These are phyloP conservation scores for Drymonia ruficornis DNA, from an alignment of 2,888 invertebrate genomes.

Conservation along the genomic window DNA sequence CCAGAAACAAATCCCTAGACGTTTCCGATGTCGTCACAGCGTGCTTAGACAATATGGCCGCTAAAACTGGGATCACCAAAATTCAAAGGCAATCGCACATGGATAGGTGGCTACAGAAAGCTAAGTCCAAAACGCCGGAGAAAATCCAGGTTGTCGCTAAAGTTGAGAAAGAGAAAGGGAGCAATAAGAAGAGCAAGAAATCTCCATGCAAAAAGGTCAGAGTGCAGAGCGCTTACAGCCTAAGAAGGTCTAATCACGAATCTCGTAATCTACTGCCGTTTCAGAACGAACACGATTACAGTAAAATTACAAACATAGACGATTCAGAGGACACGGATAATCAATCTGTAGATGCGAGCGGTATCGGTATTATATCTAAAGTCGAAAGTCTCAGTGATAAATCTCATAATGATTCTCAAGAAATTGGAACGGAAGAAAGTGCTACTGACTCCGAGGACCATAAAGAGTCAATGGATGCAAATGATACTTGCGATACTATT, in stretches of 20 bases:
- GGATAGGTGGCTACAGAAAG: slow-evolving; percentile 81
- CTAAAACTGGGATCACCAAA: slow-evolving; percentile 77
- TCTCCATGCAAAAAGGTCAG: slow-evolving; percentile 33
- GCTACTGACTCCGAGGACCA: neutral
- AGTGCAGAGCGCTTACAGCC: slow-evolving; percentile 46
- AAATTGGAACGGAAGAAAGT: slow-evolving; percentile 3
- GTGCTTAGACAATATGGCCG: slow-evolving; percentile 79
- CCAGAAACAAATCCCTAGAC: slow-evolving; percentile 67
- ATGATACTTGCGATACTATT: slow-evolving; percentile 16
- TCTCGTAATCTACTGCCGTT: slow-evolving; percentile 47
- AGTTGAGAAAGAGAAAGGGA: slow-evolving; percentile 31
- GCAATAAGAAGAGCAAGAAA: slow-evolving; percentile 47
- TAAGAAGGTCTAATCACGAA: slow-evolving; percentile 55
- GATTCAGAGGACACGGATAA: slow-evolving; percentile 22
- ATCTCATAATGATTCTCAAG: slow-evolving; percentile 4
- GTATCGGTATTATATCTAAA: slow-evolving; percentile 8
- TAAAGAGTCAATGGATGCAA: slow-evolving; percentile 15
- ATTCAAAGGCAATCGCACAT: slow-evolving; percentile 80
- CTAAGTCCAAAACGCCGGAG: slow-evolving; percentile 80
- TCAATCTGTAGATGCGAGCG: slow-evolving; percentile 6
- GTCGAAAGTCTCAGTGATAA: slow-evolving; percentile 17
- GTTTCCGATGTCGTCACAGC: slow-evolving; percentile 79
- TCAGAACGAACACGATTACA: slow-evolving; percentile 60
- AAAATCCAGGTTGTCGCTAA: slow-evolving; percentile 48
- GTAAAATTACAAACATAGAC: slow-evolving; percentile 21